A percentile compares a stretch with the other conserved stretches of the same genome.
phyloP scores from a whole-genome alignment of 2,113 vertebrate genomes.

The Petromus typicus region DNA sequence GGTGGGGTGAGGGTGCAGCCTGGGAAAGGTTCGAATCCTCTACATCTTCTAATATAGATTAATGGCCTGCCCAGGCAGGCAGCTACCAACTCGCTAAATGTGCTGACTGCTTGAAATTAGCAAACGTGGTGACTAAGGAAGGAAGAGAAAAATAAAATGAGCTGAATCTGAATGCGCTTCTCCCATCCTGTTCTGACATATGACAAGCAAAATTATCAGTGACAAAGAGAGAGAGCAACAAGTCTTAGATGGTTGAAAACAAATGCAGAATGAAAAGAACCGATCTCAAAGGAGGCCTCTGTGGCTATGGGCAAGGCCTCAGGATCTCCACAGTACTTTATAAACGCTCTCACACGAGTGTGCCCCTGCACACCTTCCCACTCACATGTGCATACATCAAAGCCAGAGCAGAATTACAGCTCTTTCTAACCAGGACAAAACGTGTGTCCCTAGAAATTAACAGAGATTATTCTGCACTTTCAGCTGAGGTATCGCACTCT shows the following conservation, averaged over 20 bases:
- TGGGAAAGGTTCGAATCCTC: conserved; percentile 58
- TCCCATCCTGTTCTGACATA: conserved; percentile 73
- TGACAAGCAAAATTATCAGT: conserved; percentile 71
- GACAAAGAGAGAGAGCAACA: conserved; percentile 66
- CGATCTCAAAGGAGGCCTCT: conserved; percentile 35
- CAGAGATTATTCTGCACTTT: conserved; percentile 70
- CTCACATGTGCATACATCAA: background rate
- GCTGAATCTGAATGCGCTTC: conserved; percentile 10
- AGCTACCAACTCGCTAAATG: conserved; percentile 71
- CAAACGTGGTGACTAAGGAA: conserved; percentile 69
- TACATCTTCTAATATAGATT: conserved; percentile 86
- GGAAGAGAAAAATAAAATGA: conserved; percentile 8
- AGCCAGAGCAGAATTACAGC: background rate
- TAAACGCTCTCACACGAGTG: rapidly evolving
- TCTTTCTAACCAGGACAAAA: conserved; percentile 59
- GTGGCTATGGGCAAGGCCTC: conserved; percentile 28
- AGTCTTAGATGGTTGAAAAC: conserved; percentile 47
- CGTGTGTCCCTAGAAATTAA: conserved; percentile 68
- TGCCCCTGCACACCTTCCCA: rapidly evolving
- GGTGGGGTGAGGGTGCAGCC: background rate
- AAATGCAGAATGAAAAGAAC: conserved; percentile 32
- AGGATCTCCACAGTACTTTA: background rate
- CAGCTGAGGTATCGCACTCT: conserved; percentile 58
- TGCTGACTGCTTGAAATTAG: conserved; percentile 85
- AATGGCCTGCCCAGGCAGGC: conserved; percentile 82